Base-by-base conservation (phyloP, 2,888 invertebrate species). In the Heliconius ismenius region DNA sequence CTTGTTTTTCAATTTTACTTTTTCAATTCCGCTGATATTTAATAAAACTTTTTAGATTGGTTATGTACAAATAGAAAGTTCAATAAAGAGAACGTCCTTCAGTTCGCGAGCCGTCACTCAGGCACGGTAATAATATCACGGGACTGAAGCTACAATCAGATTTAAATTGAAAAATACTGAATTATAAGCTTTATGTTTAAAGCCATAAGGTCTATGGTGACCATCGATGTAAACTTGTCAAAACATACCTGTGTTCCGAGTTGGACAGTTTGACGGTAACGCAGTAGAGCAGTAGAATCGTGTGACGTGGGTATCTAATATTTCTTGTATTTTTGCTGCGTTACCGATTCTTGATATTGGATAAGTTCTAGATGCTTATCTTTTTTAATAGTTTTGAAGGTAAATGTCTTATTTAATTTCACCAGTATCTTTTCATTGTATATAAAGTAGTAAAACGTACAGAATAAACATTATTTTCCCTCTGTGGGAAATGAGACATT, bases 231-330 rank as follows among this genome's bases (percentile, higher is more conserved):
- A 68, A 76, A 73, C 67, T 75, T 74, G 78, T 68, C 36, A 63
- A 58, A 72, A 79, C 78, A 79, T 88, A 90, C 88, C 88, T 90
- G 88, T 81, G 87, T 88, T 87, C 86, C 84, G 83, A 89, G 90
- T 92, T 90, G 84, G 90, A 92, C 91, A 92, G 86, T 91, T 91
- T 91, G 92, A 92, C 90, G 82, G 86, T 84, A 85, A 87, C 76
- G 79, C 78, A 74, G 78, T 77, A 73, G 79, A 69, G 76, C 77
- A 81, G 75, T 74, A 74, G 74, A 63, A 78, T 76, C 68, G 79
- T 78, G 77, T 78, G 77, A 81, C 77, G 76, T 76, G 79, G 78
- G 79, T 76, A 65, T 69, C 64, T 74, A 79, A 74, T 76, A 76
- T 74, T 77, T 65, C 69, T 72, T 74, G 67, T 77, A 49, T 75